Evolutionary conservation across 2,797 vertebrate species (phyloP), one percentile per base, ranked within the genome.

Genomic region (Oophaga sylvatica): DNA sequence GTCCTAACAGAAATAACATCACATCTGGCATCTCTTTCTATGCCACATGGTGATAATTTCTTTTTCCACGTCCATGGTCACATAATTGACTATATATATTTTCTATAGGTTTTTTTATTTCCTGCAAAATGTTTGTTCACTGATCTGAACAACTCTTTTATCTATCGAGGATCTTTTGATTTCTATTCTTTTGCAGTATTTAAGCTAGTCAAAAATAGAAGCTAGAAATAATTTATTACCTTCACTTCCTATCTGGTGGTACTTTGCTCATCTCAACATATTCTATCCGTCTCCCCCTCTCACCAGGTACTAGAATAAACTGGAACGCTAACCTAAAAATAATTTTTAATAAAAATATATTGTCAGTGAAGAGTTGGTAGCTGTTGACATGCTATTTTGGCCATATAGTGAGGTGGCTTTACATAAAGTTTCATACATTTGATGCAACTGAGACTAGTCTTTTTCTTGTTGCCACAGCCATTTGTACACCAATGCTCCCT

Each of bases 231-330:
- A 77, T 53, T 53, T 77, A 16, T 77, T 77, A 77, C 75, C 75
- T 77, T 77, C 48, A 26, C 75, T 77, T 77, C 48, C 48, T 56
- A 77, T 56, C 75, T 56, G 75, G 45, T 26, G 75, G 75, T 26
- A 77, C 75, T 26, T 77, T 77, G 48, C 75, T 56, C 48, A 77
- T 77, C 75, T n/a, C 75, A 77, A 77, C 48, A 77, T 56, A 77
- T 77, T 77, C 41, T 77, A 77, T 48, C 22, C 22, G 75, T 77
- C 75, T 56, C 75, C 48, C 75, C 53, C 53, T 77, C 45, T 77
- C 75, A 77, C 48, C 75, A 26, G 48, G 75, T 77, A 77, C 75
- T 77, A 77, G 75, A 56, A 77, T 56, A 77, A 77, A 77, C 75
- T 77, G 75, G 75, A 77, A 1, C 75, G 48, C 75, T 77, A 77